phyloP scores from a whole-genome alignment of 1,140 invertebrate genomes.

The Ceratina australensis region DNA sequence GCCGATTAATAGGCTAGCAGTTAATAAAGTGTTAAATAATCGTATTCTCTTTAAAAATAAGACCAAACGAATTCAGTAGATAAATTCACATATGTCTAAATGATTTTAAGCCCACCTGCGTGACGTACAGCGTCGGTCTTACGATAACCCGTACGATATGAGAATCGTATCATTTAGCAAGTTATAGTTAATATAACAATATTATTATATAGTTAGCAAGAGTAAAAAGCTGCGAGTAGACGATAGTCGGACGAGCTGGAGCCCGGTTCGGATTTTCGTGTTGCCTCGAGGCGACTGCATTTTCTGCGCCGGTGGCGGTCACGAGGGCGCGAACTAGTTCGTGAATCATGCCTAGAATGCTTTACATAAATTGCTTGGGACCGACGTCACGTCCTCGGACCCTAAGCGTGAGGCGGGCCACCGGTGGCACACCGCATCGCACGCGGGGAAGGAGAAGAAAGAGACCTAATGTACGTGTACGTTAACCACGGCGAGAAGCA shows the following conservation, averaged over 20 bases:
- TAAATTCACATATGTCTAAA: too few species aligned
- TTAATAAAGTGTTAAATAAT: too few species aligned
- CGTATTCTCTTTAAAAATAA: too few species aligned
- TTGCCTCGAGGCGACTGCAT: conserved; percentile 56
- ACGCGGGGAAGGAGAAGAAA: conserved; percentile 31
- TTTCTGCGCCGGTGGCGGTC: conserved; percentile 69
- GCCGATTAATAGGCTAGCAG: too few species aligned
- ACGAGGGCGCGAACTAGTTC: conserved; percentile 78
- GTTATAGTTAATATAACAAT: too few species aligned
- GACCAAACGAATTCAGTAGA: too few species aligned
- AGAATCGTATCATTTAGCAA: too few species aligned
- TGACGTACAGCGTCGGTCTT: too few species aligned
- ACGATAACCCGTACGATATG: too few species aligned
- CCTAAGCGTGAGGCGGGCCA: conserved; percentile 42
- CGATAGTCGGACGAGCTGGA: conserved; percentile 35
- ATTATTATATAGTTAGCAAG: too few species aligned
- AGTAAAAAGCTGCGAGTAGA: neutral
- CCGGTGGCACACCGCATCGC: conserved; percentile 5
- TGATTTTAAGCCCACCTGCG: too few species aligned
- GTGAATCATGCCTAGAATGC: conserved; percentile 77
- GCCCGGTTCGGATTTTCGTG: conserved; percentile 18
- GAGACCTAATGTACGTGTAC: conserved; percentile 34
- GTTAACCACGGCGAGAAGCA: conserved; percentile 45
- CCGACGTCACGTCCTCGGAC: conserved; percentile 71
- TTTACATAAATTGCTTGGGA: conserved; percentile 77